Conservation (phyloP, 2,888 invertebrate species). For the Lasioglossum morio region DNA sequence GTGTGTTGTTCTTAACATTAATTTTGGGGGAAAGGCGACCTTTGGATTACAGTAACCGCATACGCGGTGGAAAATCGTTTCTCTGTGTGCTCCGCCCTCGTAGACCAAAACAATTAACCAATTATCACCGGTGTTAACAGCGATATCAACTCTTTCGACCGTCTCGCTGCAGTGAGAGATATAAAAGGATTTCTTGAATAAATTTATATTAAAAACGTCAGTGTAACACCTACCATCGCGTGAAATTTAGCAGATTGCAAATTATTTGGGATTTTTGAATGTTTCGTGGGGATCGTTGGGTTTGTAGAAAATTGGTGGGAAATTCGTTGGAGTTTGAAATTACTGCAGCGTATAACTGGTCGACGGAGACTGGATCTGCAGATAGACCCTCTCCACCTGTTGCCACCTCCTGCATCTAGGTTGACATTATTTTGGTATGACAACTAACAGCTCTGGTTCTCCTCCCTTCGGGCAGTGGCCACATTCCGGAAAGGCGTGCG, state of each 20-base stretch:
- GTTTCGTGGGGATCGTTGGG: neutral
- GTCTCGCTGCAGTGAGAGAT: constrained; percentile 49
- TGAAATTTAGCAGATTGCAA: neutral
- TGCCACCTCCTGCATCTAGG: constrained; percentile 76
- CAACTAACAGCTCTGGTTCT: constrained; percentile 86
- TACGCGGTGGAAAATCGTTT: constrained; percentile 26
- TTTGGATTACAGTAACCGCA: constrained; percentile 22
- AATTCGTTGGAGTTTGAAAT: neutral
- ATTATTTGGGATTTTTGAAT: neutral
- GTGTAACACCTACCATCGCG: neutral
- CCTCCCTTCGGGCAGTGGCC: constrained; percentile 93
- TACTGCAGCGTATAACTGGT: constrained; percentile 50
- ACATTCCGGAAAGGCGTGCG: constrained; percentile 99
- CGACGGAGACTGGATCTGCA: constrained; percentile 65
- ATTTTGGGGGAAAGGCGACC: constrained; percentile 16
- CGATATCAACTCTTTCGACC: constrained; percentile 58
- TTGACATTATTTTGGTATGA: constrained; percentile 79
- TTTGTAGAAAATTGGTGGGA: neutral
- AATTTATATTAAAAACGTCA: neutral
- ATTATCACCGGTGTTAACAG: constrained; percentile 52
- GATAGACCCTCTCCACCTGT: constrained; percentile 58
- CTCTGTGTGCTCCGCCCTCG: constrained; percentile 47
- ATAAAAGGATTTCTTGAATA: neutral
- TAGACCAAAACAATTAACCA: constrained; percentile 52
- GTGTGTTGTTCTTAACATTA: constrained; percentile 33